phyloP scores from a whole-genome alignment of 2,113 vertebrate genomes.

The Oenanthe melanoleuca region DNA sequence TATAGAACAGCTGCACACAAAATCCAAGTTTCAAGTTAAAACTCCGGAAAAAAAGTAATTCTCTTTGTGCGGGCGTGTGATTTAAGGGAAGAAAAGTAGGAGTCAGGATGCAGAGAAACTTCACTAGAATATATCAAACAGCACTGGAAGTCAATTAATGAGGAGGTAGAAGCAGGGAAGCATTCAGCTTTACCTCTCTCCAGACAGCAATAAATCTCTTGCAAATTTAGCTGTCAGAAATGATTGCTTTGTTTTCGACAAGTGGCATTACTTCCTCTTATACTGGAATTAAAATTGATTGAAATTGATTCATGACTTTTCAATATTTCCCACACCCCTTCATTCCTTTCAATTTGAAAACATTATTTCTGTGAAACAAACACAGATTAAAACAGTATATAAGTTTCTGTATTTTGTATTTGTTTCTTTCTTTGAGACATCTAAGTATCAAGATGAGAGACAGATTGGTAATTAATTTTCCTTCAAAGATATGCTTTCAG shows the following conservation, averaged over 20 bases:
- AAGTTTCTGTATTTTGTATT: background rate
- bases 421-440: background rate
- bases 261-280: conserved; percentile 63
- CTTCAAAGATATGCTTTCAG: background rate
- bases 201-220: conserved; percentile 55
- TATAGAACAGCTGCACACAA: background rate
- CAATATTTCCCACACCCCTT: conserved; percentile 38
- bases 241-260: conserved; percentile 65
- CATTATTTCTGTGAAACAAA: conserved; percentile 14
- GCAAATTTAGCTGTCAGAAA: conserved; percentile 60
- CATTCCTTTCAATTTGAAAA: conserved; percentile 31
- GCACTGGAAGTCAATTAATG: conserved; percentile 39
- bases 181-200: conserved; percentile 38
- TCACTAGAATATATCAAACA: conserved; percentile 11
- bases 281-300: conserved; percentile 65
- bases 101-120: background rate
- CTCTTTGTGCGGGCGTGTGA: background rate
- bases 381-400: background rate
- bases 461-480: background rate
- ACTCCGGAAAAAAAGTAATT: background rate
- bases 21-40: background rate
- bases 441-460: background rate
- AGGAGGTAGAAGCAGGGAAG: background rate
- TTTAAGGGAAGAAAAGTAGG: background rate
- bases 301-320: conserved; percentile 56